Percentiles rank a stretch among this genome's conserved stretches.
Evolutionary conservation across 1,140 invertebrate genomes (phyloP).

Genomic region (Theocolax elegans): DNA sequence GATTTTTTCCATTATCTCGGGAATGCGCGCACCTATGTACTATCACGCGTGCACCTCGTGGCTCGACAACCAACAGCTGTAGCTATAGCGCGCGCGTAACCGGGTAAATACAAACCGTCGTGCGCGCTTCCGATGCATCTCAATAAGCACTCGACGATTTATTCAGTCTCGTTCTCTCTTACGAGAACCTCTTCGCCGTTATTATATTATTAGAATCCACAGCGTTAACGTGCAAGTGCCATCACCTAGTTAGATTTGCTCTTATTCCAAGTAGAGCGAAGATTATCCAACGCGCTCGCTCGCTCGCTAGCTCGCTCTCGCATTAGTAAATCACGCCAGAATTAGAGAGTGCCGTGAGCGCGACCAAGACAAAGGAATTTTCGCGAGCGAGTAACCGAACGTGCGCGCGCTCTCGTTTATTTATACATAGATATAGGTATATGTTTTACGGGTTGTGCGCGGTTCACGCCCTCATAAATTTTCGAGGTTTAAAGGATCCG

Average conservation of each 20-base stretch:
- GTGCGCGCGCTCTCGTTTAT: not conserved
- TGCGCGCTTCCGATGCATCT: no score
- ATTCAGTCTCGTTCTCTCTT: no score
- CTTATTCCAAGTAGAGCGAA: slow-evolving; percentile 28
- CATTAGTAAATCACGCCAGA: slow-evolving; percentile 36
- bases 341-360: slow-evolving; percentile 12
- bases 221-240: not conserved
- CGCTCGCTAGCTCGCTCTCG: no score
- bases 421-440: no score
- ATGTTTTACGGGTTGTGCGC: slow-evolving; percentile 12
- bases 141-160: no score
- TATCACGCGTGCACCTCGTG: no score
- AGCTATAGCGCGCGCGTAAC: no score
- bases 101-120: no score
- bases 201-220: slow-evolving; percentile 24
- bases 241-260: not conserved
- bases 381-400: not conserved
- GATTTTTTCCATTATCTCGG: no score
- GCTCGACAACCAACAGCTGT: no score
- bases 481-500: slow-evolving; percentile 4
- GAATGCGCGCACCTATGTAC: no score
- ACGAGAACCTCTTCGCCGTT: no score
- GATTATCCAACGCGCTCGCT: not conserved
- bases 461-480: slow-evolving; percentile 31
- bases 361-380: slow-evolving; percentile 31